phyloP scores from a whole-genome alignment of 2,113 vertebrate species.

The Syngnathus scovelli region DNA sequence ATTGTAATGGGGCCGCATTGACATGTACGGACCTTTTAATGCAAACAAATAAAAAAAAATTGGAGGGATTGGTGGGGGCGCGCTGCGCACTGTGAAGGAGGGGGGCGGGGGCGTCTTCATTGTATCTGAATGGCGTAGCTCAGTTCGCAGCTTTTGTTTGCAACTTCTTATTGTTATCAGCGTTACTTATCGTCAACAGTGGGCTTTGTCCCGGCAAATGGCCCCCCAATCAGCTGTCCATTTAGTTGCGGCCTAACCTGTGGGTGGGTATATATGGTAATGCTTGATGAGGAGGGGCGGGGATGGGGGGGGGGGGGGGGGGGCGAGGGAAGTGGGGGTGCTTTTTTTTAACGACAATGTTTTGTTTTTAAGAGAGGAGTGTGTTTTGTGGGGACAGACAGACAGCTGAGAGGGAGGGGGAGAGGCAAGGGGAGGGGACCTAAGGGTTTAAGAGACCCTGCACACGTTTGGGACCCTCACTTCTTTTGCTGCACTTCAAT shows the following conservation, averaged over 20 bases:
- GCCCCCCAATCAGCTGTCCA: constrained; percentile 88
- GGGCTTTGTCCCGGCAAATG: constrained; percentile 94
- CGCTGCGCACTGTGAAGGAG: not conserved
- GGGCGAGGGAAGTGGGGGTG: constrained; percentile 1
- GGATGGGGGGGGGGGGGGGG: constrained; percentile 30
- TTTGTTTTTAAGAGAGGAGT: constrained; percentile 67
- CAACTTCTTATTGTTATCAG: constrained; percentile 82
- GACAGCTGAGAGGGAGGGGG: constrained; percentile 42
- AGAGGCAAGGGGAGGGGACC: too few relatives aligned
- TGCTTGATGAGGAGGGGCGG: constrained; percentile 23
- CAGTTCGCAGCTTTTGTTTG: constrained; percentile 68
- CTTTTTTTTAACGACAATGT: constrained; percentile 74
- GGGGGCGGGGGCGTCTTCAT: constrained; percentile 6
- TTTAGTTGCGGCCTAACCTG: constrained; percentile 77
- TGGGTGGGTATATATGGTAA: constrained; percentile 89
- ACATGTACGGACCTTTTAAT: constrained; percentile 62
- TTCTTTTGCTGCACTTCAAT: constrained; percentile 29
- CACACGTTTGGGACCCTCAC: constrained; percentile 56
- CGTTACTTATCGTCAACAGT: constrained; percentile 93
- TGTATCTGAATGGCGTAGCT: constrained; percentile 69
- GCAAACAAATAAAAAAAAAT: constrained; percentile 68
- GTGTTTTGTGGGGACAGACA: constrained; percentile 60
- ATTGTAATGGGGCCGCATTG: constrained; percentile 74
- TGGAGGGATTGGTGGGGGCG: constrained; percentile 61
- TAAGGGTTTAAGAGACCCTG: constrained; percentile 70